Conservation (phyloP, 2,113 vertebrate genomes). For the Gulo gulo region DNA sequence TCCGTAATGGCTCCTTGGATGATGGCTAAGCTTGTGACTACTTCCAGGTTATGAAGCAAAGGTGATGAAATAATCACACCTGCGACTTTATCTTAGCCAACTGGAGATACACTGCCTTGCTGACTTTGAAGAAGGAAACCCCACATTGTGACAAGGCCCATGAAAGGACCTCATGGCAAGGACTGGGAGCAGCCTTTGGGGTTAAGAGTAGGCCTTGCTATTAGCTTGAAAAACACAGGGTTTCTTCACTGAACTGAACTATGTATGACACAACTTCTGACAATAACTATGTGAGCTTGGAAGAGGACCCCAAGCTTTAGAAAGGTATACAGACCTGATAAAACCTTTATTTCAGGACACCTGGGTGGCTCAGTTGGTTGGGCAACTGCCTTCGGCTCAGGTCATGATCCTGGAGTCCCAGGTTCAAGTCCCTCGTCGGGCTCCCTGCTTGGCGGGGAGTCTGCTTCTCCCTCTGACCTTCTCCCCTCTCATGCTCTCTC, state of each 20-base stretch:
- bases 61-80: neutral
- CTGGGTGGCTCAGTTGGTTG: too few species aligned
- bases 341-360: neutral
- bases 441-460: too few species aligned
- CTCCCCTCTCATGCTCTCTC: too few species aligned
- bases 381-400: too few species aligned
- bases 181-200: neutral
- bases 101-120: neutral
- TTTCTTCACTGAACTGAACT: neutral
- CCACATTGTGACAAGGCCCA: neutral
- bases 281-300: neutral
- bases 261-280: neutral
- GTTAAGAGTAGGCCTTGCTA: neutral
- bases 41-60: neutral
- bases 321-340: neutral
- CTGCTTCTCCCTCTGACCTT: too few species aligned
- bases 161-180: neutral
- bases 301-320: neutral
- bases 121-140: neutral
- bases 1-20: too few species aligned
- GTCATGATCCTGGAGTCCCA: too few species aligned
- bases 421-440: too few species aligned
- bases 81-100: neutral
- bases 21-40: neutral
- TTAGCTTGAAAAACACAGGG: neutral